phyloP scores from a whole-genome alignment of 2,888 invertebrate species.

The Deroplatys truncata region DNA sequence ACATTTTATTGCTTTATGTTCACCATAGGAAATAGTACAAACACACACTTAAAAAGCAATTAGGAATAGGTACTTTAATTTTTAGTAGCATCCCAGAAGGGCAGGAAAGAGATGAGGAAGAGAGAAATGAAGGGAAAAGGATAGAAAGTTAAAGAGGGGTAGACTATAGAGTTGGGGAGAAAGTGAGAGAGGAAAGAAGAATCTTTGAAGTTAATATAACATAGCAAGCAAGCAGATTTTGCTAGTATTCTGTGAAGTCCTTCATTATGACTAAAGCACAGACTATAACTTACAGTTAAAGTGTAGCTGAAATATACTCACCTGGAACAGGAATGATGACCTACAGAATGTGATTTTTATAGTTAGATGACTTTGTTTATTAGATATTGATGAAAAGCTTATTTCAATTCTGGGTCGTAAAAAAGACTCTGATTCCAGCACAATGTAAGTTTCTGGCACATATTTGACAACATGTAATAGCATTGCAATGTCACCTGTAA shows the following conservation, averaged over 20 bases:
- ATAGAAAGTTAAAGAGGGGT: not conserved
- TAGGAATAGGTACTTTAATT: too few species aligned
- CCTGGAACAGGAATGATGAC: slow-evolving; percentile 12
- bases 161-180: not conserved
- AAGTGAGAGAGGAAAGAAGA: too few species aligned
- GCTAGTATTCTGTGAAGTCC: too few species aligned
- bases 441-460: slow-evolving; percentile 5
- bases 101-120: too few species aligned
- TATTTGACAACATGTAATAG: slow-evolving; percentile 8
- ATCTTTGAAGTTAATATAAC: too few species aligned
- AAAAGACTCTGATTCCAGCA: slow-evolving; percentile 11
- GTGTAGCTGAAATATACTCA: not conserved
- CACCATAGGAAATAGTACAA: too few species aligned
- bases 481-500: slow-evolving; percentile 15
- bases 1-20: too few species aligned
- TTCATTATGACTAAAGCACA: too few species aligned
- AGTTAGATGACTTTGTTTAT: not conserved
- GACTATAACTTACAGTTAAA: not conserved
- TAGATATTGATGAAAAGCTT: not conserved
- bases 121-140: not conserved
- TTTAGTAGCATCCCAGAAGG: too few species aligned
- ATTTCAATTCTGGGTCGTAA: slow-evolving; percentile 13
- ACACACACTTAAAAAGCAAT: too few species aligned
- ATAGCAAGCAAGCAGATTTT: too few species aligned
- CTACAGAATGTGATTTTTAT: slow-evolving; percentile 9